These are phyloP conservation scores for Hylyphantes graminicola DNA, from an alignment of 1,140 invertebrate genomes.

Conservation along the genomic window DNA sequence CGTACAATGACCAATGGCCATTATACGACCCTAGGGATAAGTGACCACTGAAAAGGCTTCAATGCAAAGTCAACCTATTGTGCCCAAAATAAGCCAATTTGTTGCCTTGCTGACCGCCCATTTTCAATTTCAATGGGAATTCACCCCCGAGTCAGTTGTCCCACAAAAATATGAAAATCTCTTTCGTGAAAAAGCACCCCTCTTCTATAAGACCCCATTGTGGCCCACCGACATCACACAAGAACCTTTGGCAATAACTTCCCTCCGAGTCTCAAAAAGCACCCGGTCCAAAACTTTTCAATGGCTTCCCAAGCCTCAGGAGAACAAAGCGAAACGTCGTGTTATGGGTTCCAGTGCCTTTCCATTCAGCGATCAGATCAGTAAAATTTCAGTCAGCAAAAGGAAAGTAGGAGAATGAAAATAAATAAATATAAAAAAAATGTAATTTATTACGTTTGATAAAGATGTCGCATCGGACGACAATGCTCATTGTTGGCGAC, in stretches of 20 bases:
- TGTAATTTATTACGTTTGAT: constrained; percentile 57
- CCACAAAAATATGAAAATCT: constrained; percentile 27
- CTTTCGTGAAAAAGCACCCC: neutral
- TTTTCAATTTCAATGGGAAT: constrained; percentile 20
- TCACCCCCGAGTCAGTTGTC: neutral
- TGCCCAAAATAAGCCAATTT: constrained; percentile 2
- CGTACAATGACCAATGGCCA: no score
- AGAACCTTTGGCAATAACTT: neutral
- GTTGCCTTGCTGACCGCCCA: constrained; percentile 20
- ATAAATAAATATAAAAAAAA: constrained; percentile 8
- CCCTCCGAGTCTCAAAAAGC: neutral
- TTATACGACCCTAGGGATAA: no score
- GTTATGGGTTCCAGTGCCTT: constrained; percentile 33
- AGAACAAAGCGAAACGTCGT: constrained; percentile 14
- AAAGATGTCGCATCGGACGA: constrained; percentile 53
- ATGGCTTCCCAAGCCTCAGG: constrained; percentile 45
- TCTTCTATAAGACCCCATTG: neutral
- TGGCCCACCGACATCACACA: constrained; percentile 38
- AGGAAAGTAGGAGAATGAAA: neutral
- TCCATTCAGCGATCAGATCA: constrained; percentile 26
- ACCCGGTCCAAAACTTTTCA: constrained; percentile 22
- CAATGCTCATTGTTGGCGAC: constrained; percentile 52
- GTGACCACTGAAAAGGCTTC: no score
- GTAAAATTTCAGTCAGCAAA: constrained; percentile 23
- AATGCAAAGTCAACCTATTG: no score